phyloP scores from a whole-genome alignment of 1,140 invertebrate species.

The Parasteatoda tepidariorum region DNA sequence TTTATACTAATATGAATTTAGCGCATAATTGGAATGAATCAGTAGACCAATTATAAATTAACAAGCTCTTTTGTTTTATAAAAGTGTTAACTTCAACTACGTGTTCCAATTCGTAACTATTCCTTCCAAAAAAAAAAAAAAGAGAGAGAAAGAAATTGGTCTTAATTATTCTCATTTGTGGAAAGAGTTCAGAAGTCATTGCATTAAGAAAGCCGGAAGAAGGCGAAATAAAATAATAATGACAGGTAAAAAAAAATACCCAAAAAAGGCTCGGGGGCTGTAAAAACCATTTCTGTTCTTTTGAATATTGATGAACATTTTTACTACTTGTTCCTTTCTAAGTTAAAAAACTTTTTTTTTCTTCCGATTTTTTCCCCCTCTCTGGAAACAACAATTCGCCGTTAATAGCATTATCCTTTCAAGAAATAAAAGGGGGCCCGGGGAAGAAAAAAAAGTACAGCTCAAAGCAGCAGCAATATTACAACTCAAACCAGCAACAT shows the following conservation, averaged over 20 bases:
- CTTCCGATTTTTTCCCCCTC: not conserved
- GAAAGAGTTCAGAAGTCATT: constrained; percentile 51
- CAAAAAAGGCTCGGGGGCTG: constrained; percentile 53
- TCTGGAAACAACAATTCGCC: constrained; percentile 56
- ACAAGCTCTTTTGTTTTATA: not conserved
- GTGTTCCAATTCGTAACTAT: not conserved
- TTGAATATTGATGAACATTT: constrained; percentile 61
- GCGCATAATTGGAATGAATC: not conserved
- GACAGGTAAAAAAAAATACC: not conserved
- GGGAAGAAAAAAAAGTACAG: constrained; percentile 11
- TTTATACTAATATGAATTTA: no score
- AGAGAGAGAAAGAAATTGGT: constrained; percentile 32
- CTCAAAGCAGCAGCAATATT: constrained; percentile 7
- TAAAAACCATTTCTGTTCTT: constrained; percentile 59
- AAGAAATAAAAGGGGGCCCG: not conserved
- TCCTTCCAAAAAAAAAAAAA: not conserved
- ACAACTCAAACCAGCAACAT: constrained; percentile 37
- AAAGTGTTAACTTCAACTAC: not conserved
- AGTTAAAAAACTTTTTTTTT: constrained; percentile 56
- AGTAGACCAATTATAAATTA: not conserved
- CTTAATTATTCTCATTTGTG: constrained; percentile 59
- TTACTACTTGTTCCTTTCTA: constrained; percentile 54
- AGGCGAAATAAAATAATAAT: constrained; percentile 54
- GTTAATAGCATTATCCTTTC: constrained; percentile 58
- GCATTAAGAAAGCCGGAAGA: constrained; percentile 53